Percentiles rank a stretch among this genome's conserved stretches.
Evolutionary conservation across 2,888 invertebrate genomes (phyloP).

Genomic region (Drosophila prostipennis): DNA sequence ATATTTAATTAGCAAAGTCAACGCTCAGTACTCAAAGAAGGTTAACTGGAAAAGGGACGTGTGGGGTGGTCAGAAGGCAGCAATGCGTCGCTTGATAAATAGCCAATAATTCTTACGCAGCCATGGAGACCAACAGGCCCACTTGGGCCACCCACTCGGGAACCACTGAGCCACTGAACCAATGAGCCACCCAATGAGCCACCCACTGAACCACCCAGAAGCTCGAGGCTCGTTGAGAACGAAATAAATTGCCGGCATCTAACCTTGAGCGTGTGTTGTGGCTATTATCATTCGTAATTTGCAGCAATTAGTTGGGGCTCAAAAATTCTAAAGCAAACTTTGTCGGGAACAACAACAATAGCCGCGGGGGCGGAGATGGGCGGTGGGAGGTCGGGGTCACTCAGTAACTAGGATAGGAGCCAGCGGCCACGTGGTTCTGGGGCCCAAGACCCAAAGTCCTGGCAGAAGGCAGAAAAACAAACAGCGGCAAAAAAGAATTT

Average conservation of each 20-base stretch:
- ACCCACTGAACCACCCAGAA: neutral
- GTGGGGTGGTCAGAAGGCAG: constrained; percentile 25
- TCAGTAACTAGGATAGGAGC: constrained; percentile 37
- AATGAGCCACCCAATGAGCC: too few relatives aligned
- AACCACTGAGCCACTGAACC: constrained; percentile 6
- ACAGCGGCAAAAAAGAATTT: constrained; percentile 59
- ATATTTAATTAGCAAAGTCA: constrained; percentile 77
- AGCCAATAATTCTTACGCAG: constrained; percentile 76
- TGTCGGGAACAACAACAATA: constrained; percentile 53
- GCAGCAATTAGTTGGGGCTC: constrained; percentile 79
- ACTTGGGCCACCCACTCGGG: constrained; percentile 14
- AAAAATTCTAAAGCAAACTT: constrained; percentile 81
- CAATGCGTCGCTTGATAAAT: constrained; percentile 76
- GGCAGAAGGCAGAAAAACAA: constrained; percentile 40
- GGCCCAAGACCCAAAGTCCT: constrained; percentile 29
- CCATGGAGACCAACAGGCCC: neutral
- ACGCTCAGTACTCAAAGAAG: constrained; percentile 42
- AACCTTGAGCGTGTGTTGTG: constrained; percentile 80
- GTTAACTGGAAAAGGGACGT: constrained; percentile 28
- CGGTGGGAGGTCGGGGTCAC: neutral
- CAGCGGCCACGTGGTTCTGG: constrained; percentile 56
- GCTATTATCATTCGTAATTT: constrained; percentile 81
- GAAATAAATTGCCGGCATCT: constrained; percentile 70
- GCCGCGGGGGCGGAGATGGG: constrained; percentile 1
- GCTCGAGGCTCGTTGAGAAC: constrained; percentile 57